Percentiles rank a stretch among this genome's conserved stretches.
Evolutionary conservation across 2,888 invertebrate genomes (phyloP).

Genomic region (Mactromeris polynyma): DNA sequence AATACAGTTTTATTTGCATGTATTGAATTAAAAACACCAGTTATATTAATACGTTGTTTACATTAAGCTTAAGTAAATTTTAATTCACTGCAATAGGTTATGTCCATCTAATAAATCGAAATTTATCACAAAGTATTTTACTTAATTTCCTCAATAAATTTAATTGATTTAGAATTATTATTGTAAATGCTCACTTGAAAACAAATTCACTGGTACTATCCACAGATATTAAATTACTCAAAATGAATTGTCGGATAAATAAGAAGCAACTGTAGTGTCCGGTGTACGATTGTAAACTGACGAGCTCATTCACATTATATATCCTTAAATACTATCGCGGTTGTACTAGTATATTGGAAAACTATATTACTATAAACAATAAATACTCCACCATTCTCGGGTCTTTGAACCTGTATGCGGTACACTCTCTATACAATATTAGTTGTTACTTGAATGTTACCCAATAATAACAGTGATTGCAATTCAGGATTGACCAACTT

Average conservation of each 20-base stretch:
- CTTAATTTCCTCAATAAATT: not conserved
- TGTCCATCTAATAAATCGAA: not conserved
- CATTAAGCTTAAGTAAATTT: too few species aligned
- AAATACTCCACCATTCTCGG: not conserved
- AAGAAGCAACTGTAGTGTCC: not conserved
- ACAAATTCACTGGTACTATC: not conserved
- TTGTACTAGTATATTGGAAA: constrained; percentile 30
- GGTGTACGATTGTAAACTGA: not conserved
- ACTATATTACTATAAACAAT: constrained; percentile 23
- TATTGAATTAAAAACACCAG: too few species aligned
- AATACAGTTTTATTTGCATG: too few species aligned
- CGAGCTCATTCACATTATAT: not conserved
- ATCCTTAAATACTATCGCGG: not conserved
- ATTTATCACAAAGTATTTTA: not conserved
- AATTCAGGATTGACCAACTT: constrained; percentile 32
- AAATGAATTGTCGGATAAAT: not conserved
- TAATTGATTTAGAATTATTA: not conserved
- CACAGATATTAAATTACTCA: not conserved
- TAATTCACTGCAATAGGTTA: not conserved
- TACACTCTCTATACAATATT: not conserved
- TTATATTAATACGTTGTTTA: too few species aligned
- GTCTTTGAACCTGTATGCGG: constrained; percentile 30
- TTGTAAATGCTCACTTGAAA: constrained; percentile 1
- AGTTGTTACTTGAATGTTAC: constrained; percentile 4
- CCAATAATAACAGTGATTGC: constrained; percentile 29